Conservation (phyloP, 35 echinoderm and acorn worm genomes). For the Anneissia japonica region DNA sequence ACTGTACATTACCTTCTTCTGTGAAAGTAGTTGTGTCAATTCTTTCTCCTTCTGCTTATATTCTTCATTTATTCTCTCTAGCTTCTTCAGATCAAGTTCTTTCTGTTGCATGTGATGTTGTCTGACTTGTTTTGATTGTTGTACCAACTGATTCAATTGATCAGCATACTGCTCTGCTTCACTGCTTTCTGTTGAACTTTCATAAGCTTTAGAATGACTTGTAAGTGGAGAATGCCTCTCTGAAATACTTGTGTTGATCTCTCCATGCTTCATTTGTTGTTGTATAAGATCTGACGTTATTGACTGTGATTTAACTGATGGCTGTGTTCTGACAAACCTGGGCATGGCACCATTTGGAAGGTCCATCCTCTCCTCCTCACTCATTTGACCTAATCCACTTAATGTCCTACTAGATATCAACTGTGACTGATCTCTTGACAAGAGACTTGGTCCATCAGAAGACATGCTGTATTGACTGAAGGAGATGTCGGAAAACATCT, state of each 20-base stretch:
- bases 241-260: too few relatives aligned
- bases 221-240: neutral
- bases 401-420: neutral
- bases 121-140: neutral
- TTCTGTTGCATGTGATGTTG: neutral
- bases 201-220: neutral
- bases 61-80: neutral
- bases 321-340: neutral
- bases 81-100: neutral
- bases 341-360: neutral
- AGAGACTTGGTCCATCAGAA: neutral
- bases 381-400: neutral
- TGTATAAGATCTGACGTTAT: neutral
- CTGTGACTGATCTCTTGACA: neutral
- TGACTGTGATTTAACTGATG: neutral
- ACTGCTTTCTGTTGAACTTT: neutral
- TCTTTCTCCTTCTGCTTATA: neutral
- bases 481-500: neutral
- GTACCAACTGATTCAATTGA: neutral
- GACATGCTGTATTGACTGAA: neutral
- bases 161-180: neutral
- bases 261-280: neutral
- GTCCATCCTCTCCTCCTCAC: neutral
- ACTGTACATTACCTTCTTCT: neutral
- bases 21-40: neutral